These are phyloP conservation scores for Pollenia labialis DNA, from an alignment of 2,888 invertebrate genomes.

Conservation along the genomic window DNA sequence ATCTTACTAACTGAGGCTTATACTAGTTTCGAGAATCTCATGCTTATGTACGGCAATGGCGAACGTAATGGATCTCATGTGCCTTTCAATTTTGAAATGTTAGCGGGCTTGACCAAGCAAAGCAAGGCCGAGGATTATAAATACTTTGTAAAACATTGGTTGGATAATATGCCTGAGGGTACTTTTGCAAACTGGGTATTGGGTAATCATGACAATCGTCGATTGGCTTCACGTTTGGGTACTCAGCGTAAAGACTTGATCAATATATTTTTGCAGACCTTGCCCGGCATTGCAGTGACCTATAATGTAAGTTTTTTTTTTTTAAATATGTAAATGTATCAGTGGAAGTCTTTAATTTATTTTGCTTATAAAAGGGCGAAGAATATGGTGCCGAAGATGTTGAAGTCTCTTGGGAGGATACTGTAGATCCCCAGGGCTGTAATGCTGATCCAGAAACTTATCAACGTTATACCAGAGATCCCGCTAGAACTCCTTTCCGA, in stretches of 20 bases:
- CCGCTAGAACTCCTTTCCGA: conserved; percentile 87
- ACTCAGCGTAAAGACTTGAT: conserved; percentile 87
- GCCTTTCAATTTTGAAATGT: conserved; percentile 84
- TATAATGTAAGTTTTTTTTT: conserved; percentile 87
- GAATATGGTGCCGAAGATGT: conserved; percentile 83
- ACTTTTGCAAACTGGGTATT: conserved; percentile 88
- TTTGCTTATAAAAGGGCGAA: conserved; percentile 83
- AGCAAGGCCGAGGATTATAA: conserved; percentile 85
- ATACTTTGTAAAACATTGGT: conserved; percentile 85
- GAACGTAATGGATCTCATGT: conserved; percentile 85
- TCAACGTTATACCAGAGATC: conserved; percentile 86
- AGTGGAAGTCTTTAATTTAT: background rate
- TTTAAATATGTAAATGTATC: background rate
- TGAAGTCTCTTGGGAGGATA: conserved; percentile 86
- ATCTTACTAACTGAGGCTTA: conserved; percentile 85
- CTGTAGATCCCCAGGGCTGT: conserved; percentile 85
- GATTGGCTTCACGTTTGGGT: conserved; percentile 88
- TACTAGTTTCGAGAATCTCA: conserved; percentile 77
- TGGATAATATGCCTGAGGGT: conserved; percentile 85
- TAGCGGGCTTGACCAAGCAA: conserved; percentile 83
- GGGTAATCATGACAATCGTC: conserved; percentile 88
- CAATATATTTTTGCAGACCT: conserved; percentile 91
- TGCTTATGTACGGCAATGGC: conserved; percentile 86
- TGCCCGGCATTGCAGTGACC: conserved; percentile 93
- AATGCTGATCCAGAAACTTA: conserved; percentile 85